A percentile compares a stretch with the other conserved stretches of the same genome.
These are phyloP conservation scores for Catostylus mosaicus DNA, from an alignment of 30 jellyfish, hydroid and myxozoan genomes.

Conservation along the genomic window DNA sequence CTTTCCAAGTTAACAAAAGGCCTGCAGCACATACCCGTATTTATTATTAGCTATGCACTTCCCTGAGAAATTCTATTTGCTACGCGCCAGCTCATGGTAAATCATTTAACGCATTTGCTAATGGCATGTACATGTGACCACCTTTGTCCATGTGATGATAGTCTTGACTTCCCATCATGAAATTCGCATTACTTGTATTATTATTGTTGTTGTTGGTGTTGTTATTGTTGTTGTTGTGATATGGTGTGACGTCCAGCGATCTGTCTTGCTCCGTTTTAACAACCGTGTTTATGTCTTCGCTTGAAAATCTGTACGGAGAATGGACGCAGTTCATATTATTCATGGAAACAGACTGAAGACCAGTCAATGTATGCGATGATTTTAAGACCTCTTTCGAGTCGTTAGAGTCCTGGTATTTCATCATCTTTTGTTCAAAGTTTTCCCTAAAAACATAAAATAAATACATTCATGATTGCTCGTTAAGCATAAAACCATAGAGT, in stretches of 20 bases:
- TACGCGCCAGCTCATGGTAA: slow-evolving; percentile 10
- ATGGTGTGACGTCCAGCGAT: slow-evolving; percentile 37
- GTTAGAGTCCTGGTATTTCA: slow-evolving; percentile 61
- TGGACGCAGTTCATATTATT: slow-evolving; percentile 69
- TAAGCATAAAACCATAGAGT: neutral
- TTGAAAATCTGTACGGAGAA: slow-evolving; percentile 66
- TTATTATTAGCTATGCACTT: no score
- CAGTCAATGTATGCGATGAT: slow-evolving; percentile 39
- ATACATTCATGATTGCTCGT: neutral
- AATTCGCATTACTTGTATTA: slow-evolving; percentile 38
- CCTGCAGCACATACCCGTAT: no score
- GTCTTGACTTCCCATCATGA: slow-evolving; percentile 37
- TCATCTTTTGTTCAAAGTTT: slow-evolving; percentile 69
- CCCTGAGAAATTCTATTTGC: no score
- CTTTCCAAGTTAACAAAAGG: no score
- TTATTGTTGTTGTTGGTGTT: slow-evolving; percentile 43
- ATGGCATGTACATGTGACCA: slow-evolving; percentile 65
- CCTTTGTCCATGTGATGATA: slow-evolving; percentile 60
- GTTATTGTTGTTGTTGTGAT: slow-evolving; percentile 65
- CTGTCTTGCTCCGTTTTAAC: slow-evolving; percentile 72
- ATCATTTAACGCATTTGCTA: slow-evolving; percentile 46
- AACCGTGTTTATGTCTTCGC: slow-evolving; percentile 48
- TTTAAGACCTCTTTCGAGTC: slow-evolving; percentile 63
- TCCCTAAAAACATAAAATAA: slow-evolving; percentile 31
- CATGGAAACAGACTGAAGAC: slow-evolving; percentile 67